Percentiles rank a stretch among this genome's conserved stretches.
phyloP scores from a whole-genome alignment of 2,113 vertebrate genomes.

The Hyaena hyaena region DNA sequence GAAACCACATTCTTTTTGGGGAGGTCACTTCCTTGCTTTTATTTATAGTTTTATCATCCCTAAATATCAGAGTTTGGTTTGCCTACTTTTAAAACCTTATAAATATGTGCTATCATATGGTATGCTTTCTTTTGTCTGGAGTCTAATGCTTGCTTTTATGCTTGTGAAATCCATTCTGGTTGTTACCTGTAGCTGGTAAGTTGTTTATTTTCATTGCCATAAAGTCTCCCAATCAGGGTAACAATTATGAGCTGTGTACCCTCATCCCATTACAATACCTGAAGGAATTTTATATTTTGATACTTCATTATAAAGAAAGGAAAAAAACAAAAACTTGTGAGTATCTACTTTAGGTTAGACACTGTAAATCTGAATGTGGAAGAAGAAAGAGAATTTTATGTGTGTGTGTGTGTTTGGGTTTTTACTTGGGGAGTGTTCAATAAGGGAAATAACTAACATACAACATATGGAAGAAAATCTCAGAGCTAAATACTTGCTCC shows the following conservation, averaged over 20 bases:
- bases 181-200: neutral
- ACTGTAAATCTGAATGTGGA: neutral
- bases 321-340: neutral
- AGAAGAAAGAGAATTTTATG: neutral
- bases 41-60: conserved; percentile 46
- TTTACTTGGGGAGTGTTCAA: neutral
- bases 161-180: neutral
- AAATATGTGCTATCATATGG: neutral
- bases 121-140: neutral
- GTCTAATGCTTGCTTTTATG: conserved; percentile 5
- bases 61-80: neutral
- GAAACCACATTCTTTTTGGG: neutral
- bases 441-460: neutral
- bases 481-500: neutral
- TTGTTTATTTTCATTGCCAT: neutral
- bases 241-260: neutral
- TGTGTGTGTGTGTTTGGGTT: neutral
- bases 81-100: neutral
- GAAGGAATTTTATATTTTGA: neutral
- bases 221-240: neutral
- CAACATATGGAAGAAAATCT: neutral
- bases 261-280: neutral
- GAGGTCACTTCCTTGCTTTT: conserved; percentile 15
- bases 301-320: neutral
- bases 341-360: neutral